Evolutionary conservation across 2,888 invertebrate genomes (phyloP).

Genomic region (Piscicola geometra): DNA sequence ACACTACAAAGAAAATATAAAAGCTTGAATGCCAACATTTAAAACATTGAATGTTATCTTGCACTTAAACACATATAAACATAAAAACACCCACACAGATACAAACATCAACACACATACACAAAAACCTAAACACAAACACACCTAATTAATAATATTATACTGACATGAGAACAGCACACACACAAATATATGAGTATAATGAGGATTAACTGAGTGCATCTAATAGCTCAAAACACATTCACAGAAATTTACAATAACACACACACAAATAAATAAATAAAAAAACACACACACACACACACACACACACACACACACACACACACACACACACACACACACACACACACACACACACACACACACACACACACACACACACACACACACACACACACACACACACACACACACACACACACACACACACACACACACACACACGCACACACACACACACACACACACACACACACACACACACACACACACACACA

Average conservation of each 20-base stretch:
- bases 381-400: constrained; percentile 19
- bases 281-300: neutral
- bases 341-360: constrained; percentile 7
- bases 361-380: constrained; percentile 19
- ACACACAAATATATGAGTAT: too few relatives aligned
- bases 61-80: too few relatives aligned
- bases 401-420: constrained; percentile 11
- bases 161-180: too few relatives aligned
- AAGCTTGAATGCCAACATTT: too few relatives aligned
- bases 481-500: constrained; percentile 3
- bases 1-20: too few relatives aligned
- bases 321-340: neutral
- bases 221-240: neutral
- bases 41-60: too few relatives aligned
- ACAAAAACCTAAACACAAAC: too few relatives aligned
- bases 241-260: neutral
- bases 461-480: constrained; percentile 19
- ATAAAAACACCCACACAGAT: too few relatives aligned
- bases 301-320: neutral
- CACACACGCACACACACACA: constrained; percentile 17
- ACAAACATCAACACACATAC: too few relatives aligned
- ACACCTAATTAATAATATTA: too few relatives aligned
- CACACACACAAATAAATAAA: neutral
- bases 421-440: constrained; percentile 15
- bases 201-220: neutral